Evolutionary conservation across 2,888 invertebrate species (phyloP).

Genomic region (Acutogordius australiensis): DNA sequence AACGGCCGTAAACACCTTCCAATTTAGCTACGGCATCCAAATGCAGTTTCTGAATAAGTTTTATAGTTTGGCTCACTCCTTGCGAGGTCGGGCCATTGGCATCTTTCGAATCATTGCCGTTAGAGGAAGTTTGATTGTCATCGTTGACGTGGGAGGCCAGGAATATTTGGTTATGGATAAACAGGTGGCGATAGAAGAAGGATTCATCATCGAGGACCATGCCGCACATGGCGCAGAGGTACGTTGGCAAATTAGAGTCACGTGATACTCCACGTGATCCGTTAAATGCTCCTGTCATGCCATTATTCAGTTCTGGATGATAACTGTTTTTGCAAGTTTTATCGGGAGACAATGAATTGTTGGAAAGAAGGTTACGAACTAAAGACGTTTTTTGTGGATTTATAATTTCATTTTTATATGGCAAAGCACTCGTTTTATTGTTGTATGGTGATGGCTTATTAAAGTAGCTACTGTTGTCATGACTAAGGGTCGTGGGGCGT

Average conservation of each 20-base stretch:
- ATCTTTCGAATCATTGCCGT: too few relatives aligned
- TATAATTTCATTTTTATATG: background rate
- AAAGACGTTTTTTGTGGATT: background rate
- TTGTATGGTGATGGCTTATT: too few relatives aligned
- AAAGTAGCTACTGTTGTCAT: background rate
- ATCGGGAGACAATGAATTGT: background rate
- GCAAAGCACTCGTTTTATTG: background rate
- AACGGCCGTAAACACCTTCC: background rate
- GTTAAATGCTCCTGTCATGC: too few relatives aligned
- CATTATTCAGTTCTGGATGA: too few relatives aligned
- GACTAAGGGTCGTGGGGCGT: background rate
- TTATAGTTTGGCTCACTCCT: too few relatives aligned
- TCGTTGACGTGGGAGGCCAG: background rate
- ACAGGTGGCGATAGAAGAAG: background rate
- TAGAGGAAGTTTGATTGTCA: too few relatives aligned
- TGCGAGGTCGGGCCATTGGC: too few relatives aligned
- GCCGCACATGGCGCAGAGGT: background rate
- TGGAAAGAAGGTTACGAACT: background rate
- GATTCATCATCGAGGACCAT: background rate
- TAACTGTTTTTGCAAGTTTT: too few relatives aligned
- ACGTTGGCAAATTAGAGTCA: too few relatives aligned
- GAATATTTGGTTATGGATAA: slow-evolving; percentile 2
- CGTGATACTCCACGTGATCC: background rate
- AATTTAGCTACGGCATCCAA: background rate
- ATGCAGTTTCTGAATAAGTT: background rate